These are phyloP conservation scores for Myotis yumanensis DNA, from an alignment of 2,113 vertebrate genomes.

Conservation along the genomic window DNA sequence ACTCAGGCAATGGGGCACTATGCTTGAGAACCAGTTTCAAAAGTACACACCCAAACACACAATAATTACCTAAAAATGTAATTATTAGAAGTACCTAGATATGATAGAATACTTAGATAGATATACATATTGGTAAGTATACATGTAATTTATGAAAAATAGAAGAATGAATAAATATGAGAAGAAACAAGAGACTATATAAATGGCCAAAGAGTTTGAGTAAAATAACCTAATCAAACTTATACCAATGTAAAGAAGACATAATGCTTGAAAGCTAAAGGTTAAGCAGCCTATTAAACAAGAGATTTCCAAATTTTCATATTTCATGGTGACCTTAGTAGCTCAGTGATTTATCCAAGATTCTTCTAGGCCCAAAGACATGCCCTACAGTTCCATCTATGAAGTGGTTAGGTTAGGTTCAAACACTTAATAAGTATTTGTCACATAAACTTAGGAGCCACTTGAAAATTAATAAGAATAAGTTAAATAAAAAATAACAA, in stretches of 20 bases:
- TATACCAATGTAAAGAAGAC: neutral
- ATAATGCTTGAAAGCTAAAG: neutral
- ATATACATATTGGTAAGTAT: neutral
- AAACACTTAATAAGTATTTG: neutral
- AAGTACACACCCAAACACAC: neutral
- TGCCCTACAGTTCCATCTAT: neutral
- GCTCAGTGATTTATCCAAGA: neutral
- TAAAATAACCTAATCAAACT: neutral
- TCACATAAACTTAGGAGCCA: neutral
- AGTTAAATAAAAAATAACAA: neutral
- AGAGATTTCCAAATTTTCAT: neutral
- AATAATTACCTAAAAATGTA: neutral
- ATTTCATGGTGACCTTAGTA: neutral
- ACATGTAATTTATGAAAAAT: neutral
- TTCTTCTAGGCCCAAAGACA: neutral
- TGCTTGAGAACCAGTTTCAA: neutral
- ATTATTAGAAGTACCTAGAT: neutral
- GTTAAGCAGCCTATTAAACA: neutral
- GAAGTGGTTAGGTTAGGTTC: neutral
- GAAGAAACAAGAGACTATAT: neutral
- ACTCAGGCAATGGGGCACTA: neutral
- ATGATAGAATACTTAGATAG: neutral
- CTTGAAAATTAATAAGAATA: constrained; percentile 1
- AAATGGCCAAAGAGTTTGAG: neutral
- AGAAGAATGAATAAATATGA: neutral